Base-by-base conservation (phyloP, 2,888 invertebrate species). In the Epirrhoe alternata region DNA sequence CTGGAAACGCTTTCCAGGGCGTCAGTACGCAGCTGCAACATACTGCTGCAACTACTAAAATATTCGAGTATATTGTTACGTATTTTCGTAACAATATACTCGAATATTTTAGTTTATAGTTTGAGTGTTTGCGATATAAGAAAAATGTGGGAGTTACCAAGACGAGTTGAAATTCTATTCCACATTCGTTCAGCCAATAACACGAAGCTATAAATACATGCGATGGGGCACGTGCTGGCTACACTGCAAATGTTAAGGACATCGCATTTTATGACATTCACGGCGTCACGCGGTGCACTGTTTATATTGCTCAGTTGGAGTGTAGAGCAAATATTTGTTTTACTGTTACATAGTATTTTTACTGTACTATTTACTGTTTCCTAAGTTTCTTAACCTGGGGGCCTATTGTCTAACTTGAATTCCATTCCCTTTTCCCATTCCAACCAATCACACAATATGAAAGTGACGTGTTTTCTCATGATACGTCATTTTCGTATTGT, bases 231-330 rank as follows among this genome's bases (percentile, higher is more conserved):
- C 67, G 59, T 60, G 63, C 61, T 17, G 24, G 49, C 51, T 42
- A 45, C 57, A 24, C 30, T 63, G 60, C 63, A 56, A 63, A 61
- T 64, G 64, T 55, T 55, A n/a, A 53, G 42, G 57, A 61, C 66
- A 58, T 57, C 63, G 57, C 47, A 14, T 61, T 66, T 66, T 66
- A 66, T 52, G 52, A 57, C 61, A 52, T 47, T 16, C 31, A 31
- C 50, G 17, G 24, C 30, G 51, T 56, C 65, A 55, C 52, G 60
- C 56, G 47, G 45, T 35, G 5, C 45, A 56, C 50, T 57, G 45
- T 59, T 51, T 59, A 38, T 33, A 62, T 51, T 47, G 30, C n/a
- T 38, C 14, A 24, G 42, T 47, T 45, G 42, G 35, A 51, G 30
- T 55, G 38, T 31, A 38, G 5, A 54, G 38, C 30, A 35, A 54